A percentile compares a stretch with the other conserved stretches of the same genome.
phyloP scores from a whole-genome alignment of 2,113 vertebrate species.

The Proteles cristata region DNA sequence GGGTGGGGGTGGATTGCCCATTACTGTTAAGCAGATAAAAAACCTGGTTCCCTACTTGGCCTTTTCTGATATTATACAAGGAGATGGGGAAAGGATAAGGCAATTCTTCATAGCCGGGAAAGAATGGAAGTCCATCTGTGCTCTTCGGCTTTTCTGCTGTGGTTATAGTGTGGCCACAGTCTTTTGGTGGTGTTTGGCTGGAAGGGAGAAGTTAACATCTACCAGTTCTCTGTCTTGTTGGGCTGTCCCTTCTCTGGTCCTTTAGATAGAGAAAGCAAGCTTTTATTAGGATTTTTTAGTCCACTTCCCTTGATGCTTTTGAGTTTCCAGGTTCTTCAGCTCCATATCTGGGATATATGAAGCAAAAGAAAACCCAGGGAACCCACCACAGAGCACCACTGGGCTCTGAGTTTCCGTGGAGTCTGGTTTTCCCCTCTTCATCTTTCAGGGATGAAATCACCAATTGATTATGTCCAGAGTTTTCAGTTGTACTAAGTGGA shows the following conservation, averaged over 20 bases:
- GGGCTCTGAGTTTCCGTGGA: neutral
- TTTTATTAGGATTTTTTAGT: neutral
- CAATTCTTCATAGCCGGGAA: neutral
- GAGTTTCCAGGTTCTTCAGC: neutral
- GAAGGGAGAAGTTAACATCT: neutral
- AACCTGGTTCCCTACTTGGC: too few relatives aligned
- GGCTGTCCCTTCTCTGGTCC: neutral
- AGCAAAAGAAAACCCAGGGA: neutral
- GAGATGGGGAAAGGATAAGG: neutral
- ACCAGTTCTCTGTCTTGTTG: neutral
- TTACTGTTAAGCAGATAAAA: neutral
- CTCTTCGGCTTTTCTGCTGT: neutral
- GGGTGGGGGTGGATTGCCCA: neutral
- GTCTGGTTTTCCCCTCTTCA: too few relatives aligned
- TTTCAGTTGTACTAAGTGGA: neutral
- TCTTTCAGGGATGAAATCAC: neutral
- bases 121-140: neutral
- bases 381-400: neutral
- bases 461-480: neutral
- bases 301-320: neutral
- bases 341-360: neutral
- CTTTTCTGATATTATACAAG: neutral
- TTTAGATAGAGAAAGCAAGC: neutral
- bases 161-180: neutral
- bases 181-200: neutral